Evolutionary conservation across 2,797 vertebrate genomes (phyloP).

Genomic region (Typhlichthys eigenmanni): DNA sequence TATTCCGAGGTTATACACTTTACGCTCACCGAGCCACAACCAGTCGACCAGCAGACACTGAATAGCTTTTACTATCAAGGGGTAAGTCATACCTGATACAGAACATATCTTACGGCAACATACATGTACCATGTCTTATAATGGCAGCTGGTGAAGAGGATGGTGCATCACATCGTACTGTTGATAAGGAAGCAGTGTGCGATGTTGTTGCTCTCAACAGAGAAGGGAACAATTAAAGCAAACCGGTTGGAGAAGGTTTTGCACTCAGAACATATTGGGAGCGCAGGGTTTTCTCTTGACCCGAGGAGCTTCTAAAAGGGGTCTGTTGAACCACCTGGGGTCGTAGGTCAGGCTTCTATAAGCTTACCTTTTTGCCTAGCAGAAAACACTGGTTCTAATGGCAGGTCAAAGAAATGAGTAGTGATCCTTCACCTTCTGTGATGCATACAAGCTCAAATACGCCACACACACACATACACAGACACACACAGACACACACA

Average conservation of each 20-base stretch:
- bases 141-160: no score
- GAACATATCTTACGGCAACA: no score
- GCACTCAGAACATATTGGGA: background rate
- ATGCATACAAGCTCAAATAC: background rate
- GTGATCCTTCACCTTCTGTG: conserved; percentile 3
- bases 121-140: no score
- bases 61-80: no score
- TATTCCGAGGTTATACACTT: no score
- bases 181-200: no score
- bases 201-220: no score
- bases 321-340: background rate
- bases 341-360: background rate
- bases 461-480: conserved; percentile 18
- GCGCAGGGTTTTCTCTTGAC: conserved; percentile 8
- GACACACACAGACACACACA: background rate
- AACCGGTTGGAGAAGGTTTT: background rate
- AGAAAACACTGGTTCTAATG: conserved; percentile 7
- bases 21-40: no score
- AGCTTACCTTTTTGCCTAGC: background rate
- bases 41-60: no score
- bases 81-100: no score
- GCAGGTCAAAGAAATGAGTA: conserved; percentile 1
- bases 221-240: background rate
- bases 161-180: no score
- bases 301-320: background rate